Base-by-base conservation (phyloP, 2,797 vertebrate species). In the Enteromius treurensis region DNA sequence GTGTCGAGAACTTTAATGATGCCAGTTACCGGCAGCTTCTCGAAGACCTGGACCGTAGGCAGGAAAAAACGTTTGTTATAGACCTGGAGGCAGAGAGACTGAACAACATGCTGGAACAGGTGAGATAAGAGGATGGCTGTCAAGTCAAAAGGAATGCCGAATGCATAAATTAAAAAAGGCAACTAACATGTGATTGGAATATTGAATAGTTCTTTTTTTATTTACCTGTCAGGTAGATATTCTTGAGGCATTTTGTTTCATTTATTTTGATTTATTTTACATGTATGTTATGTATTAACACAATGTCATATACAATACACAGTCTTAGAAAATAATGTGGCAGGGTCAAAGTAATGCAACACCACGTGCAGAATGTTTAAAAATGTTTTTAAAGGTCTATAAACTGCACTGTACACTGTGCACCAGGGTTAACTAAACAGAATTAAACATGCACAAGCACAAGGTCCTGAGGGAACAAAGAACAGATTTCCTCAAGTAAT, bases 21-120 rank as follows among this genome's bases (percentile, higher is more conserved):
- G 97, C 97, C 91, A 98, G 93, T 91, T 99, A 99, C 92, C 94
- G 98, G 3, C 94, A 97, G 23, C 97, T 99, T 86, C 93, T 99
- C 90, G 98, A 99, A 92, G 98, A 99, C 86, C 94, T 99, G 92
- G 98, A 99, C 90, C 95, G 97, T 88, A 94, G 98, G 80, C 96
- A 98, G 92, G 98, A 99, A 92, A 99, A 99, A 94, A 99, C 98
- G 93, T 99, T 99, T 88, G 97, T 99, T 58, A 98, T 99, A 90
- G 98, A 99, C 92, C 96, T 98, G 58, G 98, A 99, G 92, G 97
- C 98, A 76, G 98, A 99, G 86, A 93, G 98, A 71, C 97, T 99
- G 90, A 96, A 96, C 92, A 99, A 97, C 93, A 98, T 99, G 94
- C 93, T 99, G 93, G 98, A 99, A 90, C 98, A 99, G 97, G 98